Base-by-base conservation (phyloP, 2,113 vertebrate genomes). In the Lonchura striata region DNA sequence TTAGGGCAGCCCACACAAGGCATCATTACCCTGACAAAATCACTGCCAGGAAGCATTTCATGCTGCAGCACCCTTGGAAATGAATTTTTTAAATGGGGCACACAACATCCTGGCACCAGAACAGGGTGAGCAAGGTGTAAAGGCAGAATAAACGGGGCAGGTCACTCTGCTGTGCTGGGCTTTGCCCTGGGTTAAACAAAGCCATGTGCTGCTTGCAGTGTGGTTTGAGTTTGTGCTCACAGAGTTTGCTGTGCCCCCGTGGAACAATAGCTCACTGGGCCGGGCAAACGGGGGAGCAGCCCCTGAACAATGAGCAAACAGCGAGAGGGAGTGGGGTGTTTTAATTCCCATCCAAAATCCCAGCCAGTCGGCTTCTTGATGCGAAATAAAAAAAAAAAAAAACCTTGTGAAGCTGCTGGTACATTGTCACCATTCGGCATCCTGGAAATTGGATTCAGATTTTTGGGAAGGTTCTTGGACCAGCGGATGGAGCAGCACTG, bases 361-460 rank as follows among this genome's bases (percentile, higher is more conserved):
- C 7, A 61, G 46, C 82, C 87, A 52, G 13, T 30, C 49, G 31
- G 57, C 23, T 89, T 90, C 75, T 60, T 15, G 88, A 54, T 0
- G 8, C 90, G 88, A 94, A 95, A 94, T 64, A 60, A 90, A 90
- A 9, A 30, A 12, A 11, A 30, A 12, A 11, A 93, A 92, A 92
- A 94, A 86, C 47, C 94, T 60, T 71, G 47, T 71, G 88, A 64
- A 71, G 85, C 93, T 94, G 87, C 93, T 88, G 93, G 91, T 94
- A 31, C 71, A 85, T 92, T 97, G 92, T 93, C 82, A 68, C 85
- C 86, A 70, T 95, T 66, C 90, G 23, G 59, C 71, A 44, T 56
- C 85, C 82, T 96, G 93, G 92, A 94, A 96, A 96, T 96, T 95
- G 60, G 64, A 94, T 81, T 88, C 96, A 96, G 92, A 92, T 92